Evolutionary conservation across 2,113 vertebrate species (phyloP).

Genomic region (Plestiodon gilberti): DNA sequence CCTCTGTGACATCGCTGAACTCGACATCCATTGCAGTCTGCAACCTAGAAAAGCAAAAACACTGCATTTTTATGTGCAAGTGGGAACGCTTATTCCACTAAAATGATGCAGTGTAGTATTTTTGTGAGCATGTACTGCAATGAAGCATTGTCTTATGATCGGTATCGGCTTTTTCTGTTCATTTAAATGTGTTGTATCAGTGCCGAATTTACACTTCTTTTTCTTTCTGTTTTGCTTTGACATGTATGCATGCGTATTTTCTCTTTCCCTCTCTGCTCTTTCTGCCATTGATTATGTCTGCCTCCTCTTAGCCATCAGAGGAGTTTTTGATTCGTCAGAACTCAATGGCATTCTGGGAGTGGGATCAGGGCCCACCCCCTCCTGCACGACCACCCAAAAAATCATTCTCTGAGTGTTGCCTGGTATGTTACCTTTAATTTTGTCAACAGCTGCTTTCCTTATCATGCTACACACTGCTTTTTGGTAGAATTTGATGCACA

Average conservation of each 20-base stretch:
- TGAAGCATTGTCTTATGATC: slow-evolving; percentile 24
- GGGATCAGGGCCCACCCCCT: slow-evolving; percentile 87
- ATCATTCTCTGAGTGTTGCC: slow-evolving; percentile 91
- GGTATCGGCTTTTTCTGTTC: slow-evolving; percentile 41
- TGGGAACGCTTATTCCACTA: background rate
- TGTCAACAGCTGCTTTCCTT: slow-evolving; percentile 64
- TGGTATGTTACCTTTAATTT: slow-evolving; percentile 92
- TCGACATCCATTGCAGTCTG: slow-evolving; percentile 32
- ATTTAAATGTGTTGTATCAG: slow-evolving; percentile 38
- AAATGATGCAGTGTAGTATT: slow-evolving; percentile 50
- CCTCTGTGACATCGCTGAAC: slow-evolving; percentile 16
- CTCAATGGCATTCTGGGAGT: slow-evolving; percentile 94
- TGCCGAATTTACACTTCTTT: slow-evolving; percentile 47
- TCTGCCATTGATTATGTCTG: slow-evolving; percentile 64
- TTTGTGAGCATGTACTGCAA: slow-evolving; percentile 19
- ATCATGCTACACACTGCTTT: slow-evolving; percentile 44
- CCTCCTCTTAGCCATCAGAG: slow-evolving; percentile 82
- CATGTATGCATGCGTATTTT: slow-evolving; percentile 81
- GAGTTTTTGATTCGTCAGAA: slow-evolving; percentile 88
- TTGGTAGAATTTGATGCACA: background rate
- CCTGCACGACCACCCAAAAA: slow-evolving; percentile 92
- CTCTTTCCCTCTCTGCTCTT: slow-evolving; percentile 68
- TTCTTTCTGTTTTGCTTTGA: slow-evolving; percentile 47
- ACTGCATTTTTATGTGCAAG: background rate
- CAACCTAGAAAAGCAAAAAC: background rate